Conservation (phyloP, 1,140 invertebrate genomes). For the Cotesia glomerata region DNA sequence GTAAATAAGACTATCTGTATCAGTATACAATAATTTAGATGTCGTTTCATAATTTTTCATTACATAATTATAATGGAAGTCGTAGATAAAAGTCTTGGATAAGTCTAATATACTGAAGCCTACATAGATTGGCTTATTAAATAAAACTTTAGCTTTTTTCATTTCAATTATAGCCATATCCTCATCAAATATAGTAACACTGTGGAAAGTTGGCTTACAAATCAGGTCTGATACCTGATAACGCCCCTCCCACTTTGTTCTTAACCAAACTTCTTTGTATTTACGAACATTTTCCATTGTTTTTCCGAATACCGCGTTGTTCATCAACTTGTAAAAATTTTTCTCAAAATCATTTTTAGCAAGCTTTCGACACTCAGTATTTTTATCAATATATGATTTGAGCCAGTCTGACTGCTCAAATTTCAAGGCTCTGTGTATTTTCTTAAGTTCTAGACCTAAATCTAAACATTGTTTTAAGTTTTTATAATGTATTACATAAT, state of each 20-base stretch:
- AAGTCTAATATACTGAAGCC: not conserved
- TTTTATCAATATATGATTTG: not conserved
- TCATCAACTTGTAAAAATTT: not conserved
- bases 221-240: not conserved
- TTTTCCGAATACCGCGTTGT: conserved; percentile 17
- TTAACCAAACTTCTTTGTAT: not conserved
- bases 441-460: no score
- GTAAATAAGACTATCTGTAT: no score
- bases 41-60: conserved; percentile 1
- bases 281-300: not conserved
- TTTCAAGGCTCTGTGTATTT: no score
- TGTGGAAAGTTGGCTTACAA: not conserved
- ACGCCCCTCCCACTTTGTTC: not conserved
- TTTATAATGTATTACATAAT: not conserved
- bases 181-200: no score
- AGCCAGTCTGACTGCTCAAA: no score
- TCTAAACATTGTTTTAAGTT: not conserved
- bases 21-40: no score
- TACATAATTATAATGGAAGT: conserved; percentile 7
- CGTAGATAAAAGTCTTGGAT: conserved; percentile 4
- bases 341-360: no score
- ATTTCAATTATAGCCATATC: no score
- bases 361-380: no score
- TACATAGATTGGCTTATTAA: conserved; percentile 3
- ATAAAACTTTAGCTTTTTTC: no score